Evolutionary conservation across 2,113 vertebrate genomes (phyloP).

Genomic region (Podocnemis expansa): DNA sequence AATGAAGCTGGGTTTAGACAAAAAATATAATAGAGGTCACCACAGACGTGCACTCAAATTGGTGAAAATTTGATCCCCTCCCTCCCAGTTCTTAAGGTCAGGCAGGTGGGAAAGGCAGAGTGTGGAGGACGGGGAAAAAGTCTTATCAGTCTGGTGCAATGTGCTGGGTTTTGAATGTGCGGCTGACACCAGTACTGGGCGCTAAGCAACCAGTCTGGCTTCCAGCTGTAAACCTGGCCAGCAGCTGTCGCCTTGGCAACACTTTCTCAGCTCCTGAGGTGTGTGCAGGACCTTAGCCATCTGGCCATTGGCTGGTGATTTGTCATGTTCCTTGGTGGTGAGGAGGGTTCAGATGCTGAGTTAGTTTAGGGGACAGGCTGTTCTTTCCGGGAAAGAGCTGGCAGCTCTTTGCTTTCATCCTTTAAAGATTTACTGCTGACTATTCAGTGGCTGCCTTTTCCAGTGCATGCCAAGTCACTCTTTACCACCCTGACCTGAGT

Average conservation of each 20-base stretch:
- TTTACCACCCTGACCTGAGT: slow-evolving; percentile 15
- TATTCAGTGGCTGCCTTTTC: neutral
- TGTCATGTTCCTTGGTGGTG: neutral
- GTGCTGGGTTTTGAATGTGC: neutral
- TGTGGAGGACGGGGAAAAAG: accelerated
- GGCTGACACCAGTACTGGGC: neutral
- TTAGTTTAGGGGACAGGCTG: slow-evolving; percentile 35
- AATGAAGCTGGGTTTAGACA: slow-evolving; percentile 24
- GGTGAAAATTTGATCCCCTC: neutral
- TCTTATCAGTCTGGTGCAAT: slow-evolving; percentile 38
- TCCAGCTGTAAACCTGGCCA: neutral
- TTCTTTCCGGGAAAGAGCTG: slow-evolving; percentile 15
- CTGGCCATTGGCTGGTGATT: slow-evolving; percentile 10
- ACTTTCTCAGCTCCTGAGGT: neutral
- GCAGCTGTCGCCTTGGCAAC: neutral
- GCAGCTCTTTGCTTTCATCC: accelerated
- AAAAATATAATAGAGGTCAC: neutral
- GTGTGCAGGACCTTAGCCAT: neutral
- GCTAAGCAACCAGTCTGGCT: neutral
- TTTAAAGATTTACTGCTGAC: neutral
- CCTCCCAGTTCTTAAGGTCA: neutral
- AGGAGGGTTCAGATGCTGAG: neutral
- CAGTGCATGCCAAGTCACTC: neutral
- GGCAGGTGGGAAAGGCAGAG: neutral
- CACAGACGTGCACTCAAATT: neutral